These are phyloP conservation scores for Drosophila elegans DNA, from an alignment of 1,140 invertebrate genomes.

Conservation along the genomic window DNA sequence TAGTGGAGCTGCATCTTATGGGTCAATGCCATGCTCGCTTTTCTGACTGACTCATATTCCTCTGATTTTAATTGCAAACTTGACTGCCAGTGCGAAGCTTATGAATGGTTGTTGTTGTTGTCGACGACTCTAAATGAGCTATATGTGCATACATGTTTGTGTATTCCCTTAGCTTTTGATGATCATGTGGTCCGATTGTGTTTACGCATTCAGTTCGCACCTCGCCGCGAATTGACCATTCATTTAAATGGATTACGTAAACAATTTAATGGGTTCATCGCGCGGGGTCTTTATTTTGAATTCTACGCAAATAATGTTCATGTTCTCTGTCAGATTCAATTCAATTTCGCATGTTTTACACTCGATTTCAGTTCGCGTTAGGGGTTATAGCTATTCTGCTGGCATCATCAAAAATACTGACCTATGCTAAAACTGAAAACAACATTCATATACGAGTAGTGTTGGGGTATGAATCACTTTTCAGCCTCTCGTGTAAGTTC, in stretches of 20 bases:
- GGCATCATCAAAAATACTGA: slow-evolving; percentile 39
- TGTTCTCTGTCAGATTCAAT: slow-evolving; percentile 43
- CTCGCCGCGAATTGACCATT: slow-evolving; percentile 43
- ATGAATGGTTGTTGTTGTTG: slow-evolving; percentile 17
- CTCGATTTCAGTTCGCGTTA: slow-evolving; percentile 11
- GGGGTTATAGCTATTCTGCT: not conserved
- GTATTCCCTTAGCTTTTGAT: slow-evolving; percentile 11
- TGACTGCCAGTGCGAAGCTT: slow-evolving; percentile 1
- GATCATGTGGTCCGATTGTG: slow-evolving; percentile 38
- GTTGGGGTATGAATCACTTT: slow-evolving; percentile 19
- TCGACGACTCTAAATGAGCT: slow-evolving; percentile 9
- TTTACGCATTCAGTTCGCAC: slow-evolving; percentile 54
- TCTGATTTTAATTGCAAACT: slow-evolving; percentile 37
- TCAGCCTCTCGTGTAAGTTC: not conserved
- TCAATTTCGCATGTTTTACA: slow-evolving; percentile 38
- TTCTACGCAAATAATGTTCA: slow-evolving; percentile 36
- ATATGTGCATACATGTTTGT: not conserved
- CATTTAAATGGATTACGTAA: slow-evolving; percentile 45
- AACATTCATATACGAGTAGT: not conserved
- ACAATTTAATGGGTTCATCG: slow-evolving; percentile 49
- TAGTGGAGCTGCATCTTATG: slow-evolving; percentile 22
- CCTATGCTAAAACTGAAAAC: slow-evolving; percentile 35
- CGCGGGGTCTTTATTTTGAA: slow-evolving; percentile 37
- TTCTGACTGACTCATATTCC: slow-evolving; percentile 32
- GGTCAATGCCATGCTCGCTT: slow-evolving; percentile 37